Conservation (phyloP, 2,113 vertebrate species). For the Erythrolamprus reginae region DNA sequence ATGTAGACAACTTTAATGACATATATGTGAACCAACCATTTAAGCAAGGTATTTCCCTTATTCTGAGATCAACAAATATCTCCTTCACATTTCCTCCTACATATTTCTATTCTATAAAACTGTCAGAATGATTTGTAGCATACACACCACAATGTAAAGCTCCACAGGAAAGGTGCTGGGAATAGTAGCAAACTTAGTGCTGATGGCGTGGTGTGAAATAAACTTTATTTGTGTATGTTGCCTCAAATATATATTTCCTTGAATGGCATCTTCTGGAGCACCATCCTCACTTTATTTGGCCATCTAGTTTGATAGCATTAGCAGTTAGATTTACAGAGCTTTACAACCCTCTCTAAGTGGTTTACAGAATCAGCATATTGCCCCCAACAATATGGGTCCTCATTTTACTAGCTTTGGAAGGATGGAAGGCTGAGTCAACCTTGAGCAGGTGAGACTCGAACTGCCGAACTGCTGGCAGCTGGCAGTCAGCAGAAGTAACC, state of each 20-base stretch:
- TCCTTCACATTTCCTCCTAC: neutral
- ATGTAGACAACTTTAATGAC: slow-evolving; percentile 49
- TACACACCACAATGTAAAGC: neutral
- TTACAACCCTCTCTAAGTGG: no score
- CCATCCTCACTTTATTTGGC: neutral
- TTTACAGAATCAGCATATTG: no score
- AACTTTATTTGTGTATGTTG: neutral
- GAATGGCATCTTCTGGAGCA: neutral
- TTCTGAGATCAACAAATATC: slow-evolving; percentile 26
- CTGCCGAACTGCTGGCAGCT: no score
- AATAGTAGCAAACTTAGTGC: neutral
- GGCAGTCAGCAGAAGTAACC: no score
- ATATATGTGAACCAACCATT: slow-evolving; percentile 33
- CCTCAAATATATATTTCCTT: neutral
- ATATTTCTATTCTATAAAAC: neutral
- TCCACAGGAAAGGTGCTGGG: neutral
- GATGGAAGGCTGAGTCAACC: no score
- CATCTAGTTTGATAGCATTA: neutral
- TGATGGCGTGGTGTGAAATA: neutral
- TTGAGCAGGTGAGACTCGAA: no score
- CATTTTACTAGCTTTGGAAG: no score
- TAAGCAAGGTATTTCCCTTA: slow-evolving; percentile 15
- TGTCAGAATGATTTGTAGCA: neutral
- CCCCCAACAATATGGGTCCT: no score
- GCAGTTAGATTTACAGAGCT: no score